Conservation (phyloP, 1,140 invertebrate genomes). For the Drosophila pandora region DNA sequence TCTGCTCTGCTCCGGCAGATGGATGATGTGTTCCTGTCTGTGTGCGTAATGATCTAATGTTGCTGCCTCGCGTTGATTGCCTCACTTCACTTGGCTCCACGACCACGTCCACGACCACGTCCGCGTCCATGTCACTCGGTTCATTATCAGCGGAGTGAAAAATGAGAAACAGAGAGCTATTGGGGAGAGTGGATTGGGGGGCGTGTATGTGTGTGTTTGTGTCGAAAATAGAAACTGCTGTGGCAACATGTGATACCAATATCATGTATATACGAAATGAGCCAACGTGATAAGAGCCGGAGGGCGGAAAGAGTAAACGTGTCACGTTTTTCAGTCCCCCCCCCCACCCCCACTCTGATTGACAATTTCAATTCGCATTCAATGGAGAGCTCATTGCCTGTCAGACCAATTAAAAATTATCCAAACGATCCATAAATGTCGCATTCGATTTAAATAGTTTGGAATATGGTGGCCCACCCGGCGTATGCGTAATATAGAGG, state of each 20-base stretch:
- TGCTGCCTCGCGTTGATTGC: constrained; percentile 57
- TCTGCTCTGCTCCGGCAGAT: constrained; percentile 15
- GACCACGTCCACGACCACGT: background rate
- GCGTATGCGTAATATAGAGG: constrained; percentile 43
- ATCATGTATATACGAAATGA: constrained; percentile 20
- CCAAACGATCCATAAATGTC: constrained; percentile 10
- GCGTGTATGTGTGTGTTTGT: constrained; percentile 25
- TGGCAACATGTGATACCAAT: constrained; percentile 56
- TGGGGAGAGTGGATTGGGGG: no score
- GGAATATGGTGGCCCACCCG: background rate
- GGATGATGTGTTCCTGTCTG: constrained; percentile 33
- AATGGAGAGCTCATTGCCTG: constrained; percentile 4
- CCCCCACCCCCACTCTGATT: background rate
- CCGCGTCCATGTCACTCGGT: constrained; percentile 23
- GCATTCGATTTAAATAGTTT: background rate
- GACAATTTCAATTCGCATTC: constrained; percentile 14
- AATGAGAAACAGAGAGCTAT: constrained; percentile 2
- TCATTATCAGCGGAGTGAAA: constrained; percentile 53
- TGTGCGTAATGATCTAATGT: constrained; percentile 73
- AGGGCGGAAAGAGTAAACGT: constrained; percentile 51
- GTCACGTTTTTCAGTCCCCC: constrained; percentile 51
- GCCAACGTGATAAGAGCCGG: constrained; percentile 42
- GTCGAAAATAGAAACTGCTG: constrained; percentile 61
- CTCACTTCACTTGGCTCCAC: constrained; percentile 43
- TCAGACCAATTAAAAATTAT: background rate